Conservation (phyloP, 1,140 invertebrate genomes). For the Tigriopus japonicus region DNA sequence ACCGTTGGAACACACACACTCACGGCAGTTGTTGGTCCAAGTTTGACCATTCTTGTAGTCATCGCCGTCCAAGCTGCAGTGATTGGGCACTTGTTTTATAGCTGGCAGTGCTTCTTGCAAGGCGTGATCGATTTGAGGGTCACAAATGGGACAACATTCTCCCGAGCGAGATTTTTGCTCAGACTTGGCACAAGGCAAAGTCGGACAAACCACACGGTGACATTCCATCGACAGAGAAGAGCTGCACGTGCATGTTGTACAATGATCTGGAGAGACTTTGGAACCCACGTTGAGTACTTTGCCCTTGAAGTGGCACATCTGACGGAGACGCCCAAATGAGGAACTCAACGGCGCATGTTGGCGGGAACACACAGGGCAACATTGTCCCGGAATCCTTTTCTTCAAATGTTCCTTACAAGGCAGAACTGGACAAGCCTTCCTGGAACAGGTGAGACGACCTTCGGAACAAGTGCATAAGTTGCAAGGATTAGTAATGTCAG, state of each 20-base stretch:
- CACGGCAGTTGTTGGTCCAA: background rate
- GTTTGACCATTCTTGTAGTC: background rate
- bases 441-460: background rate
- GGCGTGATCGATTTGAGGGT: background rate
- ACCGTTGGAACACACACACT: constrained; percentile 20
- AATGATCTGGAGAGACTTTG: background rate
- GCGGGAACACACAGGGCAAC: too few relatives aligned
- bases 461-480: background rate
- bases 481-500: background rate
- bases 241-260: background rate
- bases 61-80: background rate
- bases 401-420: background rate
- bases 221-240: background rate
- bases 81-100: too few relatives aligned
- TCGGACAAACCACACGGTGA: background rate
- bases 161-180: background rate
- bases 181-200: background rate
- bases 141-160: background rate
- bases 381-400: background rate
- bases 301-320: background rate
- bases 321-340: background rate
- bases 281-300: background rate
- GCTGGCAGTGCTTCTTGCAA: too few relatives aligned
- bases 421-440: background rate
- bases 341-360: too few relatives aligned